A percentile compares a stretch with the other conserved stretches of the same genome.
phyloP scores from a whole-genome alignment of 2,113 vertebrate genomes.

The Camelus bactrianus region DNA sequence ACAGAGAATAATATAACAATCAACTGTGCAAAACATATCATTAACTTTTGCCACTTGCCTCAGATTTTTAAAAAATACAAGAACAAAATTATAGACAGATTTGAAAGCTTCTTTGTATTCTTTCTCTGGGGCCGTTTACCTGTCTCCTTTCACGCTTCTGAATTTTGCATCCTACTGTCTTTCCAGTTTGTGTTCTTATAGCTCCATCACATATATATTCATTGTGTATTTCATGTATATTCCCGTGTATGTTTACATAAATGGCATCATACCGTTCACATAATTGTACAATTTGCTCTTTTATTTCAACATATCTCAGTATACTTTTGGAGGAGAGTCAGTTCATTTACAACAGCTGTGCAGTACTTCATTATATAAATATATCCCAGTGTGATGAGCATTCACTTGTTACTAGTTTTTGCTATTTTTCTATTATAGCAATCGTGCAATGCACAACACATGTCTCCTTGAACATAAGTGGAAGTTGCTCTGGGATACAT shows the following conservation, averaged over 20 bases:
- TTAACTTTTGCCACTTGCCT: constrained; percentile 34
- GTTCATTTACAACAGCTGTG: not conserved
- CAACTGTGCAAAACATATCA: constrained; percentile 1
- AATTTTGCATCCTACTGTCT: not conserved
- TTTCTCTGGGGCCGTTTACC: not conserved
- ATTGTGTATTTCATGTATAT: not conserved
- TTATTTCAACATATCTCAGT: constrained; percentile 20
- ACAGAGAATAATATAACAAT: constrained; percentile 35
- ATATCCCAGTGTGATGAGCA: not conserved
- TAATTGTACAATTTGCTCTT: constrained; percentile 36
- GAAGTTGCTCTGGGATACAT: not conserved
- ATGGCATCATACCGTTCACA: not conserved
- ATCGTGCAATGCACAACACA: not conserved
- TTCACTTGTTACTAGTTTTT: constrained; percentile 25
- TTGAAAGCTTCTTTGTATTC: not conserved
- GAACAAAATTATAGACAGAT: not conserved
- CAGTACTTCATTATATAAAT: not conserved
- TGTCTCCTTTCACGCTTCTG: not conserved
- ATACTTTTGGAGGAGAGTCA: not conserved
- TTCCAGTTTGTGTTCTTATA: not conserved
- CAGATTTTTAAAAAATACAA: not conserved
- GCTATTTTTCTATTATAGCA: not conserved
- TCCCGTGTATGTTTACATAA: not conserved
- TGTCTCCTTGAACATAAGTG: not conserved
- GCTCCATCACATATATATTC: not conserved